These are phyloP conservation scores for Pocillopora verrucosa DNA, from an alignment of 64 coral and sea anemone genomes.

Conservation along the genomic window DNA sequence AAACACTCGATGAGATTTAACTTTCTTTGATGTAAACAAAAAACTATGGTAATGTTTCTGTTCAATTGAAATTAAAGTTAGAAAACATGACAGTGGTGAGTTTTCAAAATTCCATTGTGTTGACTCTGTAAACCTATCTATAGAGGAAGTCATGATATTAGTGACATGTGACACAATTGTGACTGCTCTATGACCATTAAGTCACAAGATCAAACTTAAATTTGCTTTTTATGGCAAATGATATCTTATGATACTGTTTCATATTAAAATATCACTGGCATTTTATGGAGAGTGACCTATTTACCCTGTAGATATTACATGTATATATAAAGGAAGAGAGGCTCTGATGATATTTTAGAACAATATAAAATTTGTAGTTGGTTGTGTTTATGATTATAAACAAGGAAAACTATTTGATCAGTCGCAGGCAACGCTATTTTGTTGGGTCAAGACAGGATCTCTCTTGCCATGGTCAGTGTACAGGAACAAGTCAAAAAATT, in stretches of 20 bases:
- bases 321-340: too few relatives aligned
- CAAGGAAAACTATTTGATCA: neutral
- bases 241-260: neutral
- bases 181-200: neutral
- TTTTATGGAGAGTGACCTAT: neutral
- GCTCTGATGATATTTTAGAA: neutral
- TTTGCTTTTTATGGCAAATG: neutral
- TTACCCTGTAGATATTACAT: too few relatives aligned
- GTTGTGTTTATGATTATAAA: neutral
- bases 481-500: slow-evolving; percentile 69
- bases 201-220: neutral
- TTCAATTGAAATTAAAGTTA: too few relatives aligned
- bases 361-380: neutral
- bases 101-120: too few relatives aligned
- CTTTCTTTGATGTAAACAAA: too few relatives aligned
- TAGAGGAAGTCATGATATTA: too few relatives aligned
- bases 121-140: too few relatives aligned
- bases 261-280: neutral
- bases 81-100: too few relatives aligned
- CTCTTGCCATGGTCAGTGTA: slow-evolving; percentile 49
- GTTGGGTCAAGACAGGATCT: slow-evolving; percentile 41
- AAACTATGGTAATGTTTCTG: too few relatives aligned
- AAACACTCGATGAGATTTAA: too few relatives aligned
- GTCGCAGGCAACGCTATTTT: slow-evolving; percentile 32
- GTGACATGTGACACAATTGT: slow-evolving; percentile 1